phyloP scores from a whole-genome alignment of 2,113 vertebrate genomes.

The Pipra filicauda region DNA sequence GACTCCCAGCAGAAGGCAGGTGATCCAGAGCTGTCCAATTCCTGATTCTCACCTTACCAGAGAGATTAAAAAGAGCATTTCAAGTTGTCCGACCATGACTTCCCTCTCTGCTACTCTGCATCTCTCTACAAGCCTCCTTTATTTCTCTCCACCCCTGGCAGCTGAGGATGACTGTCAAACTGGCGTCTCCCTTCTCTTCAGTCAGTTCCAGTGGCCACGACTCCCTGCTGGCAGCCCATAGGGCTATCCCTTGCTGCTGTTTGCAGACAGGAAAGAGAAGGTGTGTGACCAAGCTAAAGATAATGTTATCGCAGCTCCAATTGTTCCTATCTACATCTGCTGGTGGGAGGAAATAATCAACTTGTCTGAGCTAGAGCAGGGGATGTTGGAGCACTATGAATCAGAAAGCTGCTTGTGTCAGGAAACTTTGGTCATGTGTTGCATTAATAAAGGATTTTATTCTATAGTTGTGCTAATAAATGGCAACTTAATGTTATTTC shows the following conservation, averaged over 20 bases:
- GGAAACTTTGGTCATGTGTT: not conserved
- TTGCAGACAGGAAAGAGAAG: not conserved
- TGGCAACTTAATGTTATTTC: not conserved
- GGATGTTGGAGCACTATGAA: not conserved
- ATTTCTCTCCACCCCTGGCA: not conserved
- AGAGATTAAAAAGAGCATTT: not conserved
- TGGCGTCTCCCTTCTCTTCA: not conserved
- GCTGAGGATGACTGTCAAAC: not conserved
- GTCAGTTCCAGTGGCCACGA: accelerated
- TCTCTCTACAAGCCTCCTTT: not conserved
- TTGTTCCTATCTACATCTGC: constrained; percentile 15
- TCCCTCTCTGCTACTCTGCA: not conserved
- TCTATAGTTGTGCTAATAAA: not conserved
- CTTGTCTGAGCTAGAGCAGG: not conserved
- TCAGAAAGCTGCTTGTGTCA: not conserved
- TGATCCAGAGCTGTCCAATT: not conserved
- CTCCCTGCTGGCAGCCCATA: accelerated
- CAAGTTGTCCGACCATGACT: not conserved
- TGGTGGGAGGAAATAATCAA: constrained; percentile 16
- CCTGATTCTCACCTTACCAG: not conserved
- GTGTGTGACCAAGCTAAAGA: not conserved
- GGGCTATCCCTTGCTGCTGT: not conserved
- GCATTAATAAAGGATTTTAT: not conserved
- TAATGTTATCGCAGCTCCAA: constrained; percentile 9
- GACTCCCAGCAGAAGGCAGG: not conserved